Evolutionary conservation across 2,113 vertebrate genomes (phyloP).

Genomic region (Mastomys coucha): DNA sequence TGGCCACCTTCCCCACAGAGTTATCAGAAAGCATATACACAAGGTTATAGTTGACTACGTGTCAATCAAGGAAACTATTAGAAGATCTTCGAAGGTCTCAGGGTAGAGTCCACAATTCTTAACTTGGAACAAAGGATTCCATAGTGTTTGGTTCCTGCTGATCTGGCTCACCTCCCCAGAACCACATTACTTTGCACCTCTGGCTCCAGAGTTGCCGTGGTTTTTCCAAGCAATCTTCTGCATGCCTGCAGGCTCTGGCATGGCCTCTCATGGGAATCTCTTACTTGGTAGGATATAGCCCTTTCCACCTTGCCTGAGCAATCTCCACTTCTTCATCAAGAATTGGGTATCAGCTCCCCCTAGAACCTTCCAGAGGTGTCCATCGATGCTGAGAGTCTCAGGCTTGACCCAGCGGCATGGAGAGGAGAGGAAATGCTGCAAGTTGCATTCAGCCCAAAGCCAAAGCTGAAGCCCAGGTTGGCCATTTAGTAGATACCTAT

Average conservation of each 20-base stretch:
- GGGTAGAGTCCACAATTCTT: not conserved
- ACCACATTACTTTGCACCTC: rapidly evolving
- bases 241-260: not conserved
- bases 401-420: no score
- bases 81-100: not conserved
- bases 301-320: no score
- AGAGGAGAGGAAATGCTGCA: rapidly evolving
- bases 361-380: not conserved
- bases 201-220: rapidly evolving
- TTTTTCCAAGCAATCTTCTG: not conserved
- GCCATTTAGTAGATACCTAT: no score
- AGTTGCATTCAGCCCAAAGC: not conserved
- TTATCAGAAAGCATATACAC: not conserved
- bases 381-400: not conserved
- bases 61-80: no score
- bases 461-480: not conserved
- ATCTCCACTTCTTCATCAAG: not conserved
- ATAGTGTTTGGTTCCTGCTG: rapidly evolving
- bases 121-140: no score
- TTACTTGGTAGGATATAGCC: no score
- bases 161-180: rapidly evolving
- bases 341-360: not conserved
- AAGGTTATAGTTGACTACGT: rapidly evolving
- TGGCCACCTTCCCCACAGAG: not conserved
- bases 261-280: rapidly evolving